A percentile compares a stretch with the other conserved stretches of the same genome.
phyloP scores from a whole-genome alignment of 1,140 invertebrate species.

The Nebria ingens region DNA sequence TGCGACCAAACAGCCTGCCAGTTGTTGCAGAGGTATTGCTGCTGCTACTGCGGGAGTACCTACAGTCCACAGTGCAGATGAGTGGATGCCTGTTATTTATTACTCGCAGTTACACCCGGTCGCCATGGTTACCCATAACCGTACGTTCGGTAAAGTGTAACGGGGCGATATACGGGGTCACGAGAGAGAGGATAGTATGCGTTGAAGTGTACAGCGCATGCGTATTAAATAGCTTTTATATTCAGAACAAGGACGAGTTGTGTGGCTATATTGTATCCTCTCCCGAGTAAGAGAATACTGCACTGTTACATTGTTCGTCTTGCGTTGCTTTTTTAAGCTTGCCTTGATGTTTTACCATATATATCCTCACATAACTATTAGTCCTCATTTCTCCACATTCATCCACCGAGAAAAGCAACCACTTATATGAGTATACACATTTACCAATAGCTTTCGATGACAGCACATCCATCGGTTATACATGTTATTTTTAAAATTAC shows the following conservation, averaged over 20 bases:
- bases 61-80: slow-evolving; percentile 5
- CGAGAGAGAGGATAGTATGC: not conserved
- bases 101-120: not conserved
- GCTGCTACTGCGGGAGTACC: slow-evolving; percentile 2
- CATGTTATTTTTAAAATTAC: too few relatives aligned
- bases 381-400: too few relatives aligned
- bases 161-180: not conserved
- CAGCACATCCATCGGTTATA: too few relatives aligned
- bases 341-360: too few relatives aligned
- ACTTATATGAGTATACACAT: too few relatives aligned
- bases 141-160: not conserved
- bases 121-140: not conserved
- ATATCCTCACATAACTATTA: too few relatives aligned
- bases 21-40: not conserved
- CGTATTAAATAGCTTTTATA: not conserved
- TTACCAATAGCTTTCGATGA: too few relatives aligned
- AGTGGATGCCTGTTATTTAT: slow-evolving; percentile 9
- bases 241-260: not conserved
- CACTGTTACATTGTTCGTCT: too few relatives aligned
- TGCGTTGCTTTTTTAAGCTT: too few relatives aligned
- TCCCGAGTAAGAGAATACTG: too few relatives aligned
- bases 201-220: not conserved
- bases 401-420: too few relatives aligned
- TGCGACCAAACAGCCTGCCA: not conserved
- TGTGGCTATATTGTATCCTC: too few relatives aligned